Evolutionary conservation across 1,140 invertebrate genomes (phyloP), one percentile per base, ranked within the genome.

Genomic region (Cotesia typhae): DNA sequence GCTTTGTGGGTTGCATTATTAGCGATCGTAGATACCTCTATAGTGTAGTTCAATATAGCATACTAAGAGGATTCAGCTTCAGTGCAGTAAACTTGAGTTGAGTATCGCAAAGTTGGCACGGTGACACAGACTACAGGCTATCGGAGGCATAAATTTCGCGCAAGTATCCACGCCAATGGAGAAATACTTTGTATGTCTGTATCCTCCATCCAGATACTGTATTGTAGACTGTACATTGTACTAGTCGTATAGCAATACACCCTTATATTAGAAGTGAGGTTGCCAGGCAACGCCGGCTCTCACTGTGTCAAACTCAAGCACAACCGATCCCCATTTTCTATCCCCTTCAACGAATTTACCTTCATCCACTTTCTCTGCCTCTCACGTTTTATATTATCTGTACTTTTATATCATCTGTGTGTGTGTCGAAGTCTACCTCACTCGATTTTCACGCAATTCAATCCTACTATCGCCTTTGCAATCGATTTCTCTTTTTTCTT

Each of bases 301-400:
- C 76, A 85, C 84, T 85, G 83, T 85, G 83, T 85, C 84, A 85
- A 85, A 85, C 81, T 83, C 77, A 75, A 83, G 77, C 79, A 79
- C 74, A 74, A 73, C 65, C 74, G 53, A 71, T 74, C 74, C 65
- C 69, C 69, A 55, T 65, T 67, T 71, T 55, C 76, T 47, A 75
- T 70, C 74, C 68, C 53, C 12, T 60, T 73, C 67, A 74, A 74
- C 68, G 74, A 73, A 76, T 74, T 76, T 74, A 71, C 72, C 41
- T 17, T 67, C 38, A 10, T 37, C 64, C 9, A 14, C 36, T 67
- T 36, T 35, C 59, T 52, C 38, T 7, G 51, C 53, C 37, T 57
- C 51, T 14, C 47, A 12, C 14, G 41, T 41, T 35, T 35, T 37
- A 28, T 53, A 64, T 35, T 65, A 66, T 70, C 61, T 73, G 36